These are phyloP conservation scores for Hycleus cichorii DNA, from an alignment of 1,140 invertebrate species.

Conservation along the genomic window DNA sequence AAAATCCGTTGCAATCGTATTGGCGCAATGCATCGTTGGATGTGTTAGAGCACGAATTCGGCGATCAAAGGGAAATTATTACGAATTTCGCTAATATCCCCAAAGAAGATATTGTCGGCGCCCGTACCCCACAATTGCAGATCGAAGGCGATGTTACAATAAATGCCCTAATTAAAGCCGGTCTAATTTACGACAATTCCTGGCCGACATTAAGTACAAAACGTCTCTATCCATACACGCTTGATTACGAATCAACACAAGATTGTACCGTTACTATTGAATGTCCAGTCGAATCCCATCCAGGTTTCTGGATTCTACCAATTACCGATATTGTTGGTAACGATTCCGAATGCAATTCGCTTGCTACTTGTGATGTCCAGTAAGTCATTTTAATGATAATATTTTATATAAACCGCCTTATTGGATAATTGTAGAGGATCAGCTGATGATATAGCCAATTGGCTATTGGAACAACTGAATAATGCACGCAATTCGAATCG, in stretches of 20 bases:
- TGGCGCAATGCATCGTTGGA: constrained; percentile 23
- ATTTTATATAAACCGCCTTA: neutral
- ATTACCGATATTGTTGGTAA: constrained; percentile 53
- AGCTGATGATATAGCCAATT: constrained; percentile 24
- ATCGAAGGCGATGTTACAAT: constrained; percentile 43
- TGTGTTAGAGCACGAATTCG: constrained; percentile 26
- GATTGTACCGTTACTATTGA: constrained; percentile 52
- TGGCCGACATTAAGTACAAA: constrained; percentile 47
- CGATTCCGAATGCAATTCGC: constrained; percentile 50
- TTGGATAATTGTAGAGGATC: constrained; percentile 18
- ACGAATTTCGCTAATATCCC: constrained; percentile 32
- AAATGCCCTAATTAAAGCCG: constrained; percentile 44
- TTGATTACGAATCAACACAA: constrained; percentile 54
- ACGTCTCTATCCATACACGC: constrained; percentile 56
- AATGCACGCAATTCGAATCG: constrained; percentile 9
- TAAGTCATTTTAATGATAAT: constrained; percentile 30
- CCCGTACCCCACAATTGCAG: constrained; percentile 29
- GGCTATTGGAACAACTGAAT: constrained; percentile 24
- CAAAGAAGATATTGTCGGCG: constrained; percentile 22
- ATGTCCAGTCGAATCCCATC: constrained; percentile 55
- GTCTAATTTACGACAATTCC: constrained; percentile 55
- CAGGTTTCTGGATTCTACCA: constrained; percentile 55
- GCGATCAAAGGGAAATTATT: constrained; percentile 28
- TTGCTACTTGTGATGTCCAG: constrained; percentile 49
- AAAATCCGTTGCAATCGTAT: constrained; percentile 52